Evolutionary conservation across 2,888 invertebrate species (phyloP).

Genomic region (Drosophila testacea): DNA sequence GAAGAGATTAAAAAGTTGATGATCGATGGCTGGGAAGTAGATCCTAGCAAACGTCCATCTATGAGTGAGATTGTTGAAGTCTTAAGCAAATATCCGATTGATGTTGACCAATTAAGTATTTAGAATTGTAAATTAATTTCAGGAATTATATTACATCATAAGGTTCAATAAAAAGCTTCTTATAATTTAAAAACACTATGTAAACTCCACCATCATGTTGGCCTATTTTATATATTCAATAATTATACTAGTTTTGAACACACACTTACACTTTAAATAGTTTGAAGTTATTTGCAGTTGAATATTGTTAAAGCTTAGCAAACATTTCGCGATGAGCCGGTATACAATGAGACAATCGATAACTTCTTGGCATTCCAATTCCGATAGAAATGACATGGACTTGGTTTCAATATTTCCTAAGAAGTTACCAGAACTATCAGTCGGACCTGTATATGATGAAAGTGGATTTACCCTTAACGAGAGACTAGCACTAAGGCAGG

Average conservation of each 20-base stretch:
- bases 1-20: slow-evolving; percentile 27
- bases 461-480: slow-evolving; percentile 66
- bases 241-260: not conserved
- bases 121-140: not conserved
- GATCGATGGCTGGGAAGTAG: slow-evolving; percentile 30
- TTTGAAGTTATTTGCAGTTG: too few species aligned
- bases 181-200: too few species aligned
- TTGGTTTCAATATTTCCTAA: slow-evolving; percentile 44
- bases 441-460: slow-evolving; percentile 54
- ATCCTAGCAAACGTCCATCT: slow-evolving; percentile 20
- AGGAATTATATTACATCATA: not conserved
- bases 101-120: not conserved
- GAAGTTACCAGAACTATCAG: slow-evolving; percentile 75
- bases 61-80: slow-evolving; percentile 36
- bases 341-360: not conserved
- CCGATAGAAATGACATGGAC: slow-evolving; percentile 3
- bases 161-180: too few species aligned
- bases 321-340: slow-evolving; percentile 10
- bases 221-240: not conserved
- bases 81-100: slow-evolving; percentile 2
- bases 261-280: not conserved
- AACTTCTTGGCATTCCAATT: slow-evolving; percentile 8
- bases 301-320: not conserved
- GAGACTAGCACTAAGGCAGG: slow-evolving; percentile 61
- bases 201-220: not conserved